These are phyloP conservation scores for Spodoptera littoralis DNA, from an alignment of 2,888 invertebrate species.

Conservation along the genomic window DNA sequence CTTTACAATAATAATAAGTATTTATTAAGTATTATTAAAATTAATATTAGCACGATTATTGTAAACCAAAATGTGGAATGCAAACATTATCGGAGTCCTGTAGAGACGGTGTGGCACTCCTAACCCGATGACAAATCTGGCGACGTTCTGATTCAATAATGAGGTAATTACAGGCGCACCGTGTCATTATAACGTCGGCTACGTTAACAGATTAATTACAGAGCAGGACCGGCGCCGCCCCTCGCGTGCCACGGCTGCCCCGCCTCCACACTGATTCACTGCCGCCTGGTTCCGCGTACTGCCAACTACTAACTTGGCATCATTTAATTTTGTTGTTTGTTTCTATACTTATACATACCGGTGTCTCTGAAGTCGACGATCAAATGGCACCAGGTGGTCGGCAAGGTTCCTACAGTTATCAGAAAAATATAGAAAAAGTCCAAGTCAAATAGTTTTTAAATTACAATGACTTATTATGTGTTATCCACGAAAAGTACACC, in stretches of 20 bases:
- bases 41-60: too few species aligned
- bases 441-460: too few species aligned
- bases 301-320: too few species aligned
- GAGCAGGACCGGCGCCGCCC: constrained; percentile 19
- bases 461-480: too few species aligned
- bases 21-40: too few species aligned
- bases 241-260: constrained; percentile 22
- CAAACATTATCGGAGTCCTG: constrained; percentile 22
- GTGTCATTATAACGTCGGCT: constrained; percentile 49
- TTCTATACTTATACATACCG: not conserved
- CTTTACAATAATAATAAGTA: too few species aligned
- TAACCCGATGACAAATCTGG: constrained; percentile 18
- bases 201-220: constrained; percentile 54
- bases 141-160: constrained; percentile 40
- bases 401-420: too few species aligned
- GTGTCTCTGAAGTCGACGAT: too few species aligned
- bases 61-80: not conserved
- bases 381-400: too few species aligned
- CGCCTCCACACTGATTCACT: constrained; percentile 39
- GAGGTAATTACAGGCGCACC: constrained; percentile 48
- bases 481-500: too few species aligned
- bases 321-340: not conserved
- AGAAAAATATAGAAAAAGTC: too few species aligned
- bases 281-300: not conserved
- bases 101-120: constrained; percentile 2